These are phyloP conservation scores for Meteorus cinctellus DNA, from an alignment of 2,888 invertebrate species.

Conservation along the genomic window DNA sequence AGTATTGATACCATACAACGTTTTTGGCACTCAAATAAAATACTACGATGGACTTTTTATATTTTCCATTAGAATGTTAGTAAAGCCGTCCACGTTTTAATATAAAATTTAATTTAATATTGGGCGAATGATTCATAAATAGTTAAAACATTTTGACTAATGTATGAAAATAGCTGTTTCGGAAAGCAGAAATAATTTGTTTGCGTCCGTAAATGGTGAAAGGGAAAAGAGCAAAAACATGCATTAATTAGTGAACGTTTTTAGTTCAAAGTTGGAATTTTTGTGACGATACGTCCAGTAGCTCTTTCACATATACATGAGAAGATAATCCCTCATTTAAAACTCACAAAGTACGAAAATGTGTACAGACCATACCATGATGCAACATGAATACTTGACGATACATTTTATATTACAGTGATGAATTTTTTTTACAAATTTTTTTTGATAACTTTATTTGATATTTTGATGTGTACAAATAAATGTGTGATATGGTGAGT, in stretches of 20 bases:
- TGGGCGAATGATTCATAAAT: too few relatives aligned
- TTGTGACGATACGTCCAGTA: not conserved
- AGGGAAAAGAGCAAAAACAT: not conserved
- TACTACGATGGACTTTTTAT: too few relatives aligned
- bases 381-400: not conserved
- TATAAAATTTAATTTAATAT: too few relatives aligned
- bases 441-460: not conserved
- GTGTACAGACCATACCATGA: not conserved
- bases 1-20: too few relatives aligned
- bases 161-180: too few relatives aligned
- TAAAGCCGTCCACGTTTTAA: too few relatives aligned
- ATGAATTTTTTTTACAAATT: not conserved
- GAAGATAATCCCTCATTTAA: not conserved
- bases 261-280: not conserved
- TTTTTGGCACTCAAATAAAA: too few relatives aligned
- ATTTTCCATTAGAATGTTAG: too few relatives aligned
- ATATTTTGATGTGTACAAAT: not conserved
- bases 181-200: too few relatives aligned
- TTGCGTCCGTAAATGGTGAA: too few relatives aligned
- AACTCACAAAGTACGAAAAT: not conserved
- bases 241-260: not conserved
- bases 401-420: not conserved
- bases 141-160: too few relatives aligned
- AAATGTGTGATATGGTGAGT: not conserved
- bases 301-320: not conserved